These are phyloP conservation scores for Oscheius sp. DNA, from an alignment of 2,888 invertebrate species.

Conservation along the genomic window DNA sequence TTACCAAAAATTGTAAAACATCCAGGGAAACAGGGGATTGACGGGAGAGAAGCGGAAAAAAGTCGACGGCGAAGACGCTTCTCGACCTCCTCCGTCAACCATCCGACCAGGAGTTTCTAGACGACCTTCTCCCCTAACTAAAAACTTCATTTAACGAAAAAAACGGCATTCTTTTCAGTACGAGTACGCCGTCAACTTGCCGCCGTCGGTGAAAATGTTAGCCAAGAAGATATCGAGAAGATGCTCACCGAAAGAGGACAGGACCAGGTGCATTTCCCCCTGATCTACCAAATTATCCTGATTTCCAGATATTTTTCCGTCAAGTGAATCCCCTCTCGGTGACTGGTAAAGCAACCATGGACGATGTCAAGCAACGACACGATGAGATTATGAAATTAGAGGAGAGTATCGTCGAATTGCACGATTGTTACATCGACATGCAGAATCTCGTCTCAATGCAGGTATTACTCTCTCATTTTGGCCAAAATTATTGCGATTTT, in stretches of 20 bases:
- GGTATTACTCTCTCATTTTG: slow-evolving; percentile 37
- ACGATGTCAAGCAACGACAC: slow-evolving; percentile 80
- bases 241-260: slow-evolving; percentile 56
- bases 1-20: too few relatives aligned
- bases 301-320: slow-evolving; percentile 67
- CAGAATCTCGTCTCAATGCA: slow-evolving; percentile 87
- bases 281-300: neutral
- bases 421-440: slow-evolving; percentile 99
- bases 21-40: too few relatives aligned
- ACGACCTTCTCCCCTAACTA: too few relatives aligned
- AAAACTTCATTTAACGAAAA: too few relatives aligned
- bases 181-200: slow-evolving; percentile 70
- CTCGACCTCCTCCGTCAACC: too few relatives aligned
- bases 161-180: slow-evolving; percentile 50
- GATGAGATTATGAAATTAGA: slow-evolving; percentile 99
- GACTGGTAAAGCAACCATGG: slow-evolving; percentile 64
- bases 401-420: slow-evolving; percentile 97
- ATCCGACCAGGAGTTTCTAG: too few relatives aligned
- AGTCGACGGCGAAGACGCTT: too few relatives aligned
- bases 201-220: slow-evolving; percentile 64
- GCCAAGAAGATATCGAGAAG: slow-evolving; percentile 62
- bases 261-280: neutral
- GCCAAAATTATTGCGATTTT: slow-evolving; percentile 11
- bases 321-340: slow-evolving; percentile 67
- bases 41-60: too few relatives aligned